Percentiles rank a stretch among this genome's conserved stretches.
Evolutionary conservation across 2,888 invertebrate species (phyloP).

Genomic region (Beris morrisii): DNA sequence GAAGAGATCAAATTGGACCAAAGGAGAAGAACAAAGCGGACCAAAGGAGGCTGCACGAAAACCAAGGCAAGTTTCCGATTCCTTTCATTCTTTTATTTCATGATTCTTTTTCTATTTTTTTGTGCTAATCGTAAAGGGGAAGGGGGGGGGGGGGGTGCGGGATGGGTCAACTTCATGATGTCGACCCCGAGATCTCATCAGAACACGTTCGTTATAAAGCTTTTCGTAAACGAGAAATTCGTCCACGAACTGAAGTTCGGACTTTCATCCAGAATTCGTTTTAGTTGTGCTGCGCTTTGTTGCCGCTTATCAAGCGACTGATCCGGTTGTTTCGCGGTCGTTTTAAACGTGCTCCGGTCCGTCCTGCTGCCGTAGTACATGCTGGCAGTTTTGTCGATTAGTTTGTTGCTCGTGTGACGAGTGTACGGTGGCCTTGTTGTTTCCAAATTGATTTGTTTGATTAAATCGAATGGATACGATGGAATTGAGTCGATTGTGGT

Average conservation of each 20-base stretch:
- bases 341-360: not conserved
- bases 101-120: no score
- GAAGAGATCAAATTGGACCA: no score
- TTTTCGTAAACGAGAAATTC: slow-evolving; percentile 56
- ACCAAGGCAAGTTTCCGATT: no score
- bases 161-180: not conserved
- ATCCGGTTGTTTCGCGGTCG: not conserved
- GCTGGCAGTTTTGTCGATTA: not conserved
- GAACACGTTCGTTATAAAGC: slow-evolving; percentile 55
- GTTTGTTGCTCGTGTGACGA: no score
- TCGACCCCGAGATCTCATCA: slow-evolving; percentile 48
- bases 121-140: no score
- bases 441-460: not conserved
- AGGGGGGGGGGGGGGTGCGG: no score
- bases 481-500: not conserved
- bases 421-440: not conserved
- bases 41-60: no score
- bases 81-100: no score
- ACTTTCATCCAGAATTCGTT: not conserved
- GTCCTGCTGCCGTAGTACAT: not conserved
- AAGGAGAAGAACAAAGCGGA: no score
- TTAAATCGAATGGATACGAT: not conserved
- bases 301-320: not conserved
- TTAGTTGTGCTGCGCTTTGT: not conserved
- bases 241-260: slow-evolving; percentile 49